phyloP scores from a whole-genome alignment of 1,140 invertebrate genomes.

The Rhysida immarginata region DNA sequence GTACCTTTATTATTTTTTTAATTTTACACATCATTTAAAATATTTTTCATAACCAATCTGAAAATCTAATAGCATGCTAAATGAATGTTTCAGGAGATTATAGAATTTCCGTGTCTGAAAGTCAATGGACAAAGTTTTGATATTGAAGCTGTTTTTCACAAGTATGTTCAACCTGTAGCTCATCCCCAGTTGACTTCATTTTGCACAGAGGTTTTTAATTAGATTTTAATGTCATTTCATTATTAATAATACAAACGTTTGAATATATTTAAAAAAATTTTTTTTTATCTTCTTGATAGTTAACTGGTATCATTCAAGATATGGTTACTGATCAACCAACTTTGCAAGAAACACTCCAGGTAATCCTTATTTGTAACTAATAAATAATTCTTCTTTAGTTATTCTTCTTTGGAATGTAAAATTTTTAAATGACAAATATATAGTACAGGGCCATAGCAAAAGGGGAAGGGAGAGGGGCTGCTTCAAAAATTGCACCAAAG shows the following conservation, averaged over 20 bases:
- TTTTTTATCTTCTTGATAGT: conserved; percentile 7
- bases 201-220: conserved; percentile 34
- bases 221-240: neutral
- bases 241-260: neutral
- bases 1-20: no score
- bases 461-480: no score
- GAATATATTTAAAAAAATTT: neutral
- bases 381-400: neutral
- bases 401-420: no score
- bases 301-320: conserved; percentile 35
- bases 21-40: no score
- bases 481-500: no score
- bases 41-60: no score
- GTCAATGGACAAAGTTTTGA: conserved; percentile 37
- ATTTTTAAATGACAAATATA: no score
- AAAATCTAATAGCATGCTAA: conserved; percentile 4
- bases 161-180: conserved; percentile 40
- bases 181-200: conserved; percentile 37
- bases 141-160: conserved; percentile 39
- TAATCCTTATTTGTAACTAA: no score
- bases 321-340: conserved; percentile 30
- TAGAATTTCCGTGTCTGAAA: conserved; percentile 47
- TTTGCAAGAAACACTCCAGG: conserved; percentile 26
- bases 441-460: no score
- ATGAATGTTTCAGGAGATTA: conserved; percentile 40